phyloP scores from a whole-genome alignment of 35 echinoderm and acorn worm species.

The Holothuria glaberrima region DNA sequence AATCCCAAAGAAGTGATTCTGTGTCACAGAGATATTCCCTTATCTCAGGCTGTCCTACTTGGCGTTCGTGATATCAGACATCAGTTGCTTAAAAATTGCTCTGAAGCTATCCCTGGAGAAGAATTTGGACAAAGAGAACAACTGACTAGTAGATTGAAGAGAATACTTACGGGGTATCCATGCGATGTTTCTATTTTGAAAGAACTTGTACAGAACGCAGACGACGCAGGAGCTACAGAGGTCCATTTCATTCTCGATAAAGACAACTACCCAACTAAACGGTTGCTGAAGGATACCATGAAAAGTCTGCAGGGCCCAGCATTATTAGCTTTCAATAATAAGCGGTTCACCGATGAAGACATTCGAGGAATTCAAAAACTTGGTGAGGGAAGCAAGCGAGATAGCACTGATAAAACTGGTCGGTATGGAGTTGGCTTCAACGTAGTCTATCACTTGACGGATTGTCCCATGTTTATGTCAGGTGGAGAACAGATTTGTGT shows the following conservation, averaged over 20 bases:
- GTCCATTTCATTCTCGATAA: conserved; percentile 85
- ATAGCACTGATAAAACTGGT: conserved; percentile 59
- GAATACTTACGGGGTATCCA: conserved; percentile 78
- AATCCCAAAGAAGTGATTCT: neutral
- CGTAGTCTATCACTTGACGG: conserved; percentile 84
- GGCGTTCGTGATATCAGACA: conserved; percentile 60
- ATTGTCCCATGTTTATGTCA: conserved; percentile 85
- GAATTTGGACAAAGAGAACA: conserved; percentile 88
- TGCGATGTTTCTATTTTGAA: conserved; percentile 78
- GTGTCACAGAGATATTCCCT: conserved; percentile 52
- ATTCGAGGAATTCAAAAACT: conserved; percentile 83
- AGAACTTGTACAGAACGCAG: conserved; percentile 95
- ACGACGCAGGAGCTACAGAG: conserved; percentile 89
- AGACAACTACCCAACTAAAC: conserved; percentile 28
- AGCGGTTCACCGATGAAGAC: conserved; percentile 73
- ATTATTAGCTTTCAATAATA: conserved; percentile 77
- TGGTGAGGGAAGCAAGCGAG: conserved; percentile 74
- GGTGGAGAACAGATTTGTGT: conserved; percentile 64
- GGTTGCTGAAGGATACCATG: conserved; percentile 62
- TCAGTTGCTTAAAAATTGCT: conserved; percentile 52
- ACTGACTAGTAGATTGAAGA: conserved; percentile 78
- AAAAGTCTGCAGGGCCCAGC: conserved; percentile 71
- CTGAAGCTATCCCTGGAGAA: neutral
- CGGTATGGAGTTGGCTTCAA: conserved; percentile 95
- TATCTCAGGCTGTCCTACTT: conserved; percentile 19